Evolutionary conservation across 1,140 invertebrate species (phyloP).

Genomic region (Ectropis grisescens): DNA sequence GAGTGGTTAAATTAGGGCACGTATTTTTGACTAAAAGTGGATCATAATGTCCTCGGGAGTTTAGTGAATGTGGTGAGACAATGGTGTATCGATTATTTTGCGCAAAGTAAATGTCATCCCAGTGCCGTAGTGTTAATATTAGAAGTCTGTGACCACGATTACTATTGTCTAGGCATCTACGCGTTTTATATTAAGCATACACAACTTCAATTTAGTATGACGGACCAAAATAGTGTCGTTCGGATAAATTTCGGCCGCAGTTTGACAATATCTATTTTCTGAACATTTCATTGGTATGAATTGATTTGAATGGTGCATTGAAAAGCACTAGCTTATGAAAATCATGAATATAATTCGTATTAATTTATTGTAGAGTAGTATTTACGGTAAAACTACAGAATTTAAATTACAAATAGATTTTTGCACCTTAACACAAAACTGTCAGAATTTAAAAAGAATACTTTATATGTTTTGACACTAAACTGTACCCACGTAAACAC

Average conservation of each 20-base stretch:
- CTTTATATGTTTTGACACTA: no score
- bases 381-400: no score
- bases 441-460: no score
- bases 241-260: slow-evolving; percentile 27
- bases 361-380: no score
- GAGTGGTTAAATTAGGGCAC: no score
- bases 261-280: slow-evolving; percentile 32
- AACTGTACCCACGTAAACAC: no score
- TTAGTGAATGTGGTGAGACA: slow-evolving; percentile 64
- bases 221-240: slow-evolving; percentile 50
- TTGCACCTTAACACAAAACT: no score
- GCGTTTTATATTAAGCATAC: slow-evolving; percentile 61
- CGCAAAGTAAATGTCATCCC: slow-evolving; percentile 68
- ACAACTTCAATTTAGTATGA: slow-evolving; percentile 43
- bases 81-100: slow-evolving; percentile 71
- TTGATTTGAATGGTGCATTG: no score
- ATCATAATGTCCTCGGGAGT: slow-evolving; percentile 30
- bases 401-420: no score
- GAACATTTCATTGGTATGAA: slow-evolving; percentile 25
- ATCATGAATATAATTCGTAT: no score
- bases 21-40: slow-evolving; percentile 12
- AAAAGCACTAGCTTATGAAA: no score
- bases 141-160: slow-evolving; percentile 64
- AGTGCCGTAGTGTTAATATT: slow-evolving; percentile 66
- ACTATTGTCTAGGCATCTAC: slow-evolving; percentile 63